phyloP scores from a whole-genome alignment of 2,888 invertebrate species.

The Lathronympha strigana region DNA sequence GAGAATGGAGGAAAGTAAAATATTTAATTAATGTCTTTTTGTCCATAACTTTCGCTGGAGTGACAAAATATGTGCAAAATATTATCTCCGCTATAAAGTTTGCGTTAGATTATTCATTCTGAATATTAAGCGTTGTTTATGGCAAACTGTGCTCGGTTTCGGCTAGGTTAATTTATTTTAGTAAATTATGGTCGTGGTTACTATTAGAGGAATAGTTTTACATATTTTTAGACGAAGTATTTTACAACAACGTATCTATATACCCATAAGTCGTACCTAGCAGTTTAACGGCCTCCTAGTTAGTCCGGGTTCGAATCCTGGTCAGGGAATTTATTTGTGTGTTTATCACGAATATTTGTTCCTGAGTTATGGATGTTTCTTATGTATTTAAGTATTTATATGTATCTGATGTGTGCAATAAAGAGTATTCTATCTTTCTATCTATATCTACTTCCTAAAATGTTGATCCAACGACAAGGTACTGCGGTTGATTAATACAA shows the following conservation, averaged over 20 bases:
- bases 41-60: conserved; percentile 32
- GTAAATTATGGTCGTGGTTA: neutral
- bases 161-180: neutral
- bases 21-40: conserved; percentile 39
- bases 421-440: neutral
- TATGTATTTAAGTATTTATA: too few relatives aligned
- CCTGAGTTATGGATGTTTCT: too few relatives aligned
- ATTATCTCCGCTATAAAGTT: conserved; percentile 28
- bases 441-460: neutral
- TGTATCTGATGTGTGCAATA: too few relatives aligned
- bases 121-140: conserved; percentile 28
- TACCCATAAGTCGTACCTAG: too few relatives aligned
- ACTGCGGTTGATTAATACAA: neutral
- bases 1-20: conserved; percentile 40
- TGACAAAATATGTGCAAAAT: conserved; percentile 24
- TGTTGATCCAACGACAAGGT: neutral
- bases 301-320: too few relatives aligned
- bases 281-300: too few relatives aligned
- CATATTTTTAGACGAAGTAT: neutral
- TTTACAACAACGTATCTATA: too few relatives aligned
- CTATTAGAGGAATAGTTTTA: neutral
- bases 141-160: conserved; percentile 4
- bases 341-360: too few relatives aligned
- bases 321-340: too few relatives aligned
- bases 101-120: conserved; percentile 28